Evolutionary conservation across 2,888 invertebrate genomes (phyloP), one percentile per base, ranked within the genome.

Genomic region (Andrena trimmerana): DNA sequence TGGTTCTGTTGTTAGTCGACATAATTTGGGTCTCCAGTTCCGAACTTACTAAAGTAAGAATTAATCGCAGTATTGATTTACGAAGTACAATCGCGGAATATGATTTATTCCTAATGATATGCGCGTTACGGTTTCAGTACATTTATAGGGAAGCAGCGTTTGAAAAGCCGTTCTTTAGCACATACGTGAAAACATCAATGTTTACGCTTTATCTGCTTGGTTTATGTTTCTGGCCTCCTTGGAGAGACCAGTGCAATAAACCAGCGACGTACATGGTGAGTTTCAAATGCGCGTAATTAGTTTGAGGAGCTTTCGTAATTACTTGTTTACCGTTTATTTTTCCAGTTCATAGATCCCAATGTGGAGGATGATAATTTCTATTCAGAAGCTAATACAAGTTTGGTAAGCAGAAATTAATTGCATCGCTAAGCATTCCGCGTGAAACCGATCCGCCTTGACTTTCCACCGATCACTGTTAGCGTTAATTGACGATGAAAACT

Each of bases 1-100:
- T 98, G 91, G 96, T 99, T 90, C 95, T 99, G 84, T 94, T 99
- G 87, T 95, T 99, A 91, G 99, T 99, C 88, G 98, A 99, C 95
- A 95, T 99, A 78, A 97, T 99, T 91, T 99, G 99, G 99, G 99
- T 99, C 72, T 97, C 97, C 72, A 99, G 99, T 68, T 98, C 98
- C 54, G 99, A 99, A 95, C 95, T 99, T 82, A 98, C 98, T 81
- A 97, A 98, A 96, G 99, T 99, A 95, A 94, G 92, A 54, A 27
- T 6, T 24, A 0, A n/a, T 33, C 20, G 7, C 2, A 8, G 31
- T 50, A 29, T 57, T 57, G 0, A 10, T 36, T 48, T 29, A n/a
- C 16, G 24, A 59, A 5, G 20, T 33, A 71, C 10, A 50, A 36
- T 59, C 48, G 7, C 57, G 29, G 4, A 60, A 50, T 42, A 6